These are phyloP conservation scores for Connochaetes taurinus DNA, from an alignment of 2,113 vertebrate species.

Conservation along the genomic window DNA sequence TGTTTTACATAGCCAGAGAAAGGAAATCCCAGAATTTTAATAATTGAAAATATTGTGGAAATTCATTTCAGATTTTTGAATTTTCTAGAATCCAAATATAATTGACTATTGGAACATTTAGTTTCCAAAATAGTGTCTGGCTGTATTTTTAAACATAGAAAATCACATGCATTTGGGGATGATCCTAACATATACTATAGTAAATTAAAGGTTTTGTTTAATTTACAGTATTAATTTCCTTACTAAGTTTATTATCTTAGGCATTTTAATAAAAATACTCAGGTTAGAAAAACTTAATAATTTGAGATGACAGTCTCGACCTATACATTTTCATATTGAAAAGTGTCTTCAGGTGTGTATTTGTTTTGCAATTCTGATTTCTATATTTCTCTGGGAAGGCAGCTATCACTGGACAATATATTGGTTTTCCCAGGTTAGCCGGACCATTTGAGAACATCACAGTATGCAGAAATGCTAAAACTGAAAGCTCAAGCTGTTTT, in stretches of 20 bases:
- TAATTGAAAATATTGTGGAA: neutral
- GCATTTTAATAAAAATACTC: neutral
- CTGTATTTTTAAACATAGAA: neutral
- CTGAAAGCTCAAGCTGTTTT: neutral
- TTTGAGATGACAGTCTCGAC: neutral
- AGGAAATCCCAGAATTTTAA: conserved; percentile 23
- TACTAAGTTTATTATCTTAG: neutral
- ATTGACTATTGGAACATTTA: neutral
- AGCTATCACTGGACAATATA: neutral
- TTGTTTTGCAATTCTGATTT: conserved; percentile 19
- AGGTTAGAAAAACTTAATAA: neutral
- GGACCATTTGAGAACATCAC: neutral
- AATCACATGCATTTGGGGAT: neutral
- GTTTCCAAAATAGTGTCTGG: neutral
- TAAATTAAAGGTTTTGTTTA: neutral
- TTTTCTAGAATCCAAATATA: neutral
- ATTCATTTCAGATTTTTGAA: neutral
- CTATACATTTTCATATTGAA: neutral
- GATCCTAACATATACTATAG: neutral
- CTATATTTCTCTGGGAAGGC: neutral
- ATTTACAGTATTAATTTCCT: neutral
- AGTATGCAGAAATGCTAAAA: neutral
- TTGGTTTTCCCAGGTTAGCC: neutral
- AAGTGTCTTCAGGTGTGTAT: neutral
- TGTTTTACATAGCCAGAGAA: neutral